Evolutionary conservation across 2,113 vertebrate species (phyloP), one percentile per base, ranked within the genome.

Genomic region (Alexandromys fortis): DNA sequence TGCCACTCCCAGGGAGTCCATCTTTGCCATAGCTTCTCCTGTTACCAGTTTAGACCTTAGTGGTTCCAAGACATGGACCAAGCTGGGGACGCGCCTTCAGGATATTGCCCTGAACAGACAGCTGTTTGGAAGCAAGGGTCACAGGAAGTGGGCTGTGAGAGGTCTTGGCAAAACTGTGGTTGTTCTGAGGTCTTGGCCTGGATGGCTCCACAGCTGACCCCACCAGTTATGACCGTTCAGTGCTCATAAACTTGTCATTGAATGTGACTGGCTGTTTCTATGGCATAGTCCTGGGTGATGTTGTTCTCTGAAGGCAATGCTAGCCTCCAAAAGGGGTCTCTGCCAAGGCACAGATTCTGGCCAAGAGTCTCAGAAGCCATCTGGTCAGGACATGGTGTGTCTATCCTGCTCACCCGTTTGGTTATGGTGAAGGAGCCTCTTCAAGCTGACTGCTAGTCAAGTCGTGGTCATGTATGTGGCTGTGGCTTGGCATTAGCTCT

Each of bases 361-460:
- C 86, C 52, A 55, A 38, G n/a, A 72, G 22, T 58, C 49, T 38
- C 2, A 75, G 70, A 55, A 77, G 38, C 58, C 75, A 45, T 38
- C 38, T 89, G 38, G 38, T 24, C 17, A 26, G 58, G 24, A 11
- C n/a, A 55, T 52, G 26, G 24, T 55, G 24, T 55, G 22, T 33
- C 52, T 42, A 7, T 13, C 26, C 24, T n/a, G 30, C 30, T 90
- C 13, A 17, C 58, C 28, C 14, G 33, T 47, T 22, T 67, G 75
- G 21, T 33, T 47, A 19, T 77, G 58, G 16, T 28, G 4, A 55
- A 45, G 63, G 75, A 10, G 5, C 21, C 73, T 26, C 63, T 67
- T 45, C n/a, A 14, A 33, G 4, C 0, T 10, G 45, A n/a, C 82
- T n/a, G 22, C 3, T 9, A 22, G 6, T 70, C 0, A 14, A 1